Evolutionary conservation across 2,113 vertebrate species (phyloP).

Genomic region (Thalassoma bifasciatum): DNA sequence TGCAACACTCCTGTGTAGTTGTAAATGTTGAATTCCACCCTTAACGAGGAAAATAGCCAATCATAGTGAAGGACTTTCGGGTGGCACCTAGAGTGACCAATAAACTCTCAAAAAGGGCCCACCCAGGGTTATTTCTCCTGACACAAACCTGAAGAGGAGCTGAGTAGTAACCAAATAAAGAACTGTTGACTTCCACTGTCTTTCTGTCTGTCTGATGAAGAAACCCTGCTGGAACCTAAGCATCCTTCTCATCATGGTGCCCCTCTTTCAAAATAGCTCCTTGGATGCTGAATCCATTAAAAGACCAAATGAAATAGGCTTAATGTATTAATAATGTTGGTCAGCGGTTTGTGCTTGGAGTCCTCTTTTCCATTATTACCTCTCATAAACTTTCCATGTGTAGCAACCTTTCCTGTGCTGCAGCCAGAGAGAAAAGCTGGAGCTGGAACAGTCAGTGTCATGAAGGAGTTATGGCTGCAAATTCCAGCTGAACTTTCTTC

Average conservation of each 20-base stretch:
- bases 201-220: not conserved
- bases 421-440: conserved; percentile 41
- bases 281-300: not conserved
- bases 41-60: too few relatives aligned
- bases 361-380: conserved; percentile 12
- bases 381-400: conserved; percentile 36
- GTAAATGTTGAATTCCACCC: too few relatives aligned
- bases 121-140: not conserved
- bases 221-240: not conserved
- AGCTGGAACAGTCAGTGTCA: conserved; percentile 50
- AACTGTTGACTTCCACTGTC: too few relatives aligned
- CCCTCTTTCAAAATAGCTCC: not conserved
- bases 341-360: not conserved
- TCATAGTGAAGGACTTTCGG: too few relatives aligned
- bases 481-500: conserved; percentile 35
- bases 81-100: too few relatives aligned
- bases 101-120: too few relatives aligned
- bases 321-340: not conserved
- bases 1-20: too few relatives aligned
- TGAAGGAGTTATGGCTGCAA: conserved; percentile 36
- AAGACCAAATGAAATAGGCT: not conserved
- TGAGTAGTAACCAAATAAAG: not conserved
- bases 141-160: not conserved
- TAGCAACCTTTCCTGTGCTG: conserved; percentile 25
- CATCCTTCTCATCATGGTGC: too few relatives aligned